Conservation (phyloP, 2,113 vertebrate genomes). For the Axis porcinus region DNA sequence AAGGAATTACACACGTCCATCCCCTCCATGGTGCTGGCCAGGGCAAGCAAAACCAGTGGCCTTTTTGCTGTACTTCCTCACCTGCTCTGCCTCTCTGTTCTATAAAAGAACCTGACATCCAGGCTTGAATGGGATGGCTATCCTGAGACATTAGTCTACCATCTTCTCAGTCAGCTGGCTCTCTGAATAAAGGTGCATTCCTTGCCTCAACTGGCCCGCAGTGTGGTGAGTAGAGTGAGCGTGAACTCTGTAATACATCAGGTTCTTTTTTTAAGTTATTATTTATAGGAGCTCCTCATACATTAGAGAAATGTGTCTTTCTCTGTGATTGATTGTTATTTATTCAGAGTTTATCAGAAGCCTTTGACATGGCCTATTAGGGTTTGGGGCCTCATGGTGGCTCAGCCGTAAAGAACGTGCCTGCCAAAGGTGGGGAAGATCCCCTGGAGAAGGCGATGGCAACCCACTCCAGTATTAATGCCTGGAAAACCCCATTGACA, state of each 20-base stretch:
- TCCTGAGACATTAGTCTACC: fast-evolving
- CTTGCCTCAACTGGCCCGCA: not conserved
- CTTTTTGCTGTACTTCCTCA: not conserved
- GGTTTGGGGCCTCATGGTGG: not conserved
- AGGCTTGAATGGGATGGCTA: not conserved
- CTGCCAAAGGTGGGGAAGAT: not conserved
- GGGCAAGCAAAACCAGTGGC: not conserved
- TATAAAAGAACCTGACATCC: not conserved
- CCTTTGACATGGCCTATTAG: not conserved
- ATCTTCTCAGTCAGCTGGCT: not conserved
- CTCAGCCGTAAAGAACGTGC: not conserved
- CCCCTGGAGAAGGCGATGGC: not conserved
- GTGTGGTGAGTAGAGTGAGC: not conserved
- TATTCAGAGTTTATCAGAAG: fast-evolving
- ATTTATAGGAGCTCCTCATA: not conserved
- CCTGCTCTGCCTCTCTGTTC: not conserved
- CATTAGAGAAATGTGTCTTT: not conserved
- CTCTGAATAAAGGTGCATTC: not conserved
- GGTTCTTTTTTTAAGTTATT: not conserved
- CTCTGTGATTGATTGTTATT: not conserved
- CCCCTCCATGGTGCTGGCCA: not conserved
- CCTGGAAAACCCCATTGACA: not conserved
- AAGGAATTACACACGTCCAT: not conserved
- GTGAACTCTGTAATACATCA: not conserved
- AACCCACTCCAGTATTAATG: not conserved